Evolutionary conservation across 2,888 invertebrate species (phyloP).

Genomic region (Diabrotica balteata): DNA sequence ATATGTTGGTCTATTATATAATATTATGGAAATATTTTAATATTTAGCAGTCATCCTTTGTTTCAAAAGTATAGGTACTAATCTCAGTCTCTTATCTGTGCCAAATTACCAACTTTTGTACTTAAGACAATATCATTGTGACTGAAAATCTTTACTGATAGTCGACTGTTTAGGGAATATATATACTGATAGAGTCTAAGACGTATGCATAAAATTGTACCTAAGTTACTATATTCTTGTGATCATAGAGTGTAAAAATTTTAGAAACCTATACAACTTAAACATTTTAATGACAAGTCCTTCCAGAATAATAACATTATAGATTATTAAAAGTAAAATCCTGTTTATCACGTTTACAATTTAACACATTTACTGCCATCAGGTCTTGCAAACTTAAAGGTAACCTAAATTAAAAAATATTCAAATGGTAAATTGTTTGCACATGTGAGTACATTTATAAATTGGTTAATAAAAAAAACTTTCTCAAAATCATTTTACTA

Average conservation of each 20-base stretch:
- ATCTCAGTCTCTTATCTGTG: slow-evolving; percentile 7
- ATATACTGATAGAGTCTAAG: too few relatives aligned
- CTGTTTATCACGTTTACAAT: neutral
- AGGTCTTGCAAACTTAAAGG: neutral
- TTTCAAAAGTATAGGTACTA: neutral
- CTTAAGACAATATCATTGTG: slow-evolving; percentile 24
- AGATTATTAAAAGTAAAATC: neutral
- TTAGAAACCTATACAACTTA: neutral
- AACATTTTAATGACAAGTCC: neutral
- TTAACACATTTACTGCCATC: neutral
- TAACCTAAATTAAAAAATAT: neutral
- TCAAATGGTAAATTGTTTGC: neutral
- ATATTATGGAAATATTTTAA: neutral
- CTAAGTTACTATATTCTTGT: slow-evolving; percentile 5
- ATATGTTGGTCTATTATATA: too few relatives aligned
- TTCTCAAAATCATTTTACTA: too few relatives aligned
- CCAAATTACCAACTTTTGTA: slow-evolving; percentile 19
- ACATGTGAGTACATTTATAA: too few relatives aligned
- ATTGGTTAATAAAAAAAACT: too few relatives aligned
- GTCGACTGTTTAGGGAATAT: neutral
- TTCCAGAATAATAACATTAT: neutral
- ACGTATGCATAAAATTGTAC: too few relatives aligned
- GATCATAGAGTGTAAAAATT: slow-evolving; percentile 1
- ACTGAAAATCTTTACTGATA: slow-evolving; percentile 6
- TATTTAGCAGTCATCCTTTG: neutral